Evolutionary conservation across 2,797 vertebrate species (phyloP).

Genomic region (Rhinophrynus dorsalis): DNA sequence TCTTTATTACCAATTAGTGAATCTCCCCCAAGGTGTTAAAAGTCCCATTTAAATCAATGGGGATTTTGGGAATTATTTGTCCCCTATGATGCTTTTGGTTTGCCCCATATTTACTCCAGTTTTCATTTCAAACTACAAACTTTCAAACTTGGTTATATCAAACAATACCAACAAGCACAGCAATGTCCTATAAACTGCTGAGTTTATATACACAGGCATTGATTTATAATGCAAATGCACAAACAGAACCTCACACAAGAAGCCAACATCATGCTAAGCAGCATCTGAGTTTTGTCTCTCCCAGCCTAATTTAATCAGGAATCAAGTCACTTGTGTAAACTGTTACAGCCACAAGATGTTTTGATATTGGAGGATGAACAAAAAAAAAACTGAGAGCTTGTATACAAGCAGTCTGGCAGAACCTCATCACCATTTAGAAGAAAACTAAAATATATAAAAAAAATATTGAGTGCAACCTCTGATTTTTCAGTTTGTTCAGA

Average conservation of each 20-base stretch:
- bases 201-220: neutral
- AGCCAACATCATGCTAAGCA: slow-evolving; percentile 1
- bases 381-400: slow-evolving; percentile 9
- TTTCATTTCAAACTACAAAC: too few species aligned
- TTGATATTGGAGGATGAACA: slow-evolving; percentile 11
- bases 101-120: too few species aligned
- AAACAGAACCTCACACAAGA: neutral
- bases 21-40: too few species aligned
- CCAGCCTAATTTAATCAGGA: slow-evolving; percentile 31
- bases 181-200: slow-evolving; percentile 43
- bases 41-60: too few species aligned
- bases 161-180: slow-evolving; percentile 38
- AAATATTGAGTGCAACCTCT: too few species aligned
- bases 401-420: slow-evolving; percentile 5
- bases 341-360: slow-evolving; percentile 32
- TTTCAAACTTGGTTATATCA: slow-evolving; percentile 6
- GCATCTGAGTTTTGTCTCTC: slow-evolving; percentile 28
- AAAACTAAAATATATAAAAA: too few species aligned
- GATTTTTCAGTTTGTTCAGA: too few species aligned
- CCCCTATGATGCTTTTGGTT: too few species aligned
- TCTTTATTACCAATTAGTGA: too few species aligned
- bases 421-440: neutral
- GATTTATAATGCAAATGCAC: slow-evolving; percentile 4
- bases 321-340: slow-evolving; percentile 44
- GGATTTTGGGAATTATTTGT: too few species aligned